Base-by-base conservation (phyloP, 2,797 vertebrate genomes). In the Bovichtus diacanthus region DNA sequence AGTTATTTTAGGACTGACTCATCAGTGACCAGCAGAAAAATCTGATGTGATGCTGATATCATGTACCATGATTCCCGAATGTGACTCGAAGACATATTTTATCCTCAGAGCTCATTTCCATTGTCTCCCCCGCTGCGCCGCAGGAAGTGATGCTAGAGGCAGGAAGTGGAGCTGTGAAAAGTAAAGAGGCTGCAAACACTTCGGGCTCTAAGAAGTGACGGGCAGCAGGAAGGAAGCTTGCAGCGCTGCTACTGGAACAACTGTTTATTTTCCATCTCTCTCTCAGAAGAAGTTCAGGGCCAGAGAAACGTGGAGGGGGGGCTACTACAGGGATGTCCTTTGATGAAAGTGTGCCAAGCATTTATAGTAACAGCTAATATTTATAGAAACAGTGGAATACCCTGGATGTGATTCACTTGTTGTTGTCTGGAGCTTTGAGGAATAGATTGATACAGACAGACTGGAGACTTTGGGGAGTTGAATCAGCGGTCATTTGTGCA, bases 141-240 rank as follows among this genome's bases (percentile, higher is more conserved):
- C 80, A 82, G 88, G 91, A 92, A 84, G 75, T 69, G 76, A 87
- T 77, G 85, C 65, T 10, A 11, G 68, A 60, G 61, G 34, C 80
- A 83, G 89, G 90, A 92, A 84, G 69, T 47, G 61, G 64, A 90
- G 68, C 62, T 78, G 88, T 83, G 88, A 91, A 93, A 87, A 58
- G 87, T 87, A 83, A 82, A 83, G 64, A 64, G 76, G 62, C 56
- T 1, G 67, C 59, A n/a, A n/a, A 78, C 70, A 60, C 68, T 67
- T 51, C 0, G 2, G 27, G 0, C 29, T 55, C 39, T 56, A 25
- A 66, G 76, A 83, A 82, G 87, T 80, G 86, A 67, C 66, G 56
- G 66, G 29, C 54, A 49, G n/a, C 71, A 78, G 88, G 88, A 91
- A 93, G 90, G 88, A 90, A 92, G 51, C 66, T 36, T 21, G 9